phyloP scores from a whole-genome alignment of 2,797 vertebrate species.

The Myiotriccus ornatus region DNA sequence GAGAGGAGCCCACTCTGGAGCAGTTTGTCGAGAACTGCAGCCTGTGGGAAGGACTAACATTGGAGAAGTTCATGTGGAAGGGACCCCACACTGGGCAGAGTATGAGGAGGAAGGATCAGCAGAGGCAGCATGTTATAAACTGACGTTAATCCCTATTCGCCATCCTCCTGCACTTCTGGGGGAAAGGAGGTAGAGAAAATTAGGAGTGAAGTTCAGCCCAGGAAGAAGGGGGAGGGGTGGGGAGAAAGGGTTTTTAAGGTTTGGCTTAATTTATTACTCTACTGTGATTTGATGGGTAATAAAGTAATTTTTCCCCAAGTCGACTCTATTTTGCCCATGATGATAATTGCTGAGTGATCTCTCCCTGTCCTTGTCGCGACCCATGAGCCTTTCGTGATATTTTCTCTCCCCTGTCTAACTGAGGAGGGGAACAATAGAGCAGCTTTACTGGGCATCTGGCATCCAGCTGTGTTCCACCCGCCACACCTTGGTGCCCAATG shows the following conservation, averaged over 20 bases:
- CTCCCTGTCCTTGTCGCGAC: background rate
- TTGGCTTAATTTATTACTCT: background rate
- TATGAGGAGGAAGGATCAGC: background rate
- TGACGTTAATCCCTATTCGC: background rate
- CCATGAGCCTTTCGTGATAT: background rate
- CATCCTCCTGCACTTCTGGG: background rate
- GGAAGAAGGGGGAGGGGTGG: background rate
- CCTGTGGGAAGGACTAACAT: background rate
- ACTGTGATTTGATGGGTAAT: background rate
- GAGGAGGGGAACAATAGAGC: background rate
- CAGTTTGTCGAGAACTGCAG: background rate
- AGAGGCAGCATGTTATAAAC: background rate
- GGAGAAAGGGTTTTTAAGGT: background rate
- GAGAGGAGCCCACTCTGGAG: background rate
- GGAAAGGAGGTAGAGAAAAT: background rate
- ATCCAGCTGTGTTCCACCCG: background rate
- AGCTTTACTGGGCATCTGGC: background rate
- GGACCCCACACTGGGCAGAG: background rate
- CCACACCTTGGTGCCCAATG: background rate
- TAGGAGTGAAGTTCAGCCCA: background rate
- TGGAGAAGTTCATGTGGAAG: background rate
- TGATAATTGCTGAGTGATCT: background rate
- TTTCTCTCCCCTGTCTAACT: background rate
- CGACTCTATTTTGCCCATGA: background rate
- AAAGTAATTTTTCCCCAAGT: background rate